Percentiles rank a stretch among this genome's conserved stretches.
Evolutionary conservation across 2,113 vertebrate genomes (phyloP).

Genomic region (Silurus asotus): DNA sequence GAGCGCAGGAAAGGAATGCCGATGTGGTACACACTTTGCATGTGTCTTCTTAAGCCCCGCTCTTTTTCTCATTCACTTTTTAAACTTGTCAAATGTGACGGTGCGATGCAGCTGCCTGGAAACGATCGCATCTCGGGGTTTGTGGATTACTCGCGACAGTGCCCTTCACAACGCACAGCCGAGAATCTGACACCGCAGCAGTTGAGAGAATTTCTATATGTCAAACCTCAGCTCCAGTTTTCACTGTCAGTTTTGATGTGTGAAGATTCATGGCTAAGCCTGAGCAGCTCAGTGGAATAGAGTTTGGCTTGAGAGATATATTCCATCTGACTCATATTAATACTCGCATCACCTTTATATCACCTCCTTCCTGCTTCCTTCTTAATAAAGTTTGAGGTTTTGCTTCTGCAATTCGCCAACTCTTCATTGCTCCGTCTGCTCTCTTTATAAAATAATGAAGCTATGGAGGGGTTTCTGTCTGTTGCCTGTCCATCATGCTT

Average conservation of each 20-base stretch:
- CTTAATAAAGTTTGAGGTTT: conserved; percentile 29
- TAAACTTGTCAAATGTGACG: conserved; percentile 46
- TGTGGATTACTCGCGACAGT: conserved; percentile 46
- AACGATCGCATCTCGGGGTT: conserved; percentile 46
- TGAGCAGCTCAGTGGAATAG: conserved; percentile 35
- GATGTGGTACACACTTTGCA: conserved; percentile 51
- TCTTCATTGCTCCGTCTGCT: neutral
- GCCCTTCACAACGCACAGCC: conserved; percentile 39
- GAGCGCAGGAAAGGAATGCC: conserved; percentile 53
- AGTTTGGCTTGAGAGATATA: conserved; percentile 7
- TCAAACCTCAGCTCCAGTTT: conserved; percentile 43
- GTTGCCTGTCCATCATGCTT: neutral
- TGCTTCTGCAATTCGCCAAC: neutral
- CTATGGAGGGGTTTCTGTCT: neutral
- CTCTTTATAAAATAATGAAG: neutral
- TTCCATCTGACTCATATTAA: conserved; percentile 2
- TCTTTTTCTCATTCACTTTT: conserved; percentile 21
- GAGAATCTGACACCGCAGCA: conserved; percentile 38
- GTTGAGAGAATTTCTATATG: conserved; percentile 51
- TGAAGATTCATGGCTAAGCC: conserved; percentile 27
- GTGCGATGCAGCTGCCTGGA: conserved; percentile 32
- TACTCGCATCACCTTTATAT: conserved; percentile 11
- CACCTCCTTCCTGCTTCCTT: neutral
- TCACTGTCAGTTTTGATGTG: conserved; percentile 46
- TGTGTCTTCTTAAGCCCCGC: conserved; percentile 19